A percentile compares a stretch with the other conserved stretches of the same genome.
Evolutionary conservation across 92 coral and sea anemone species (phyloP).

Genomic region (Paragorgia papillata): DNA sequence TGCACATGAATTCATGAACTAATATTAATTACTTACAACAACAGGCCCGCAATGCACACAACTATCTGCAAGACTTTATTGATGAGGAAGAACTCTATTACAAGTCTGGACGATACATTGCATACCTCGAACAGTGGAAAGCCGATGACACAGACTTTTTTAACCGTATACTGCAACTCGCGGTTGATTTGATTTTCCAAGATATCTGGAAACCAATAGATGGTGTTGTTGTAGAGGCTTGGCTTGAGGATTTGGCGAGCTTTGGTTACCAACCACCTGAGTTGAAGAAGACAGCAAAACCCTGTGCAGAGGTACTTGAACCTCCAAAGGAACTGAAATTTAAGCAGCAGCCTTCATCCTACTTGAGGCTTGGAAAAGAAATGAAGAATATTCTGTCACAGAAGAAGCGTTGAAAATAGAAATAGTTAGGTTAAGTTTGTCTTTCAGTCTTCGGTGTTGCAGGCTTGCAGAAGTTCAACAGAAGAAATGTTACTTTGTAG

Average conservation of each 20-base stretch:
- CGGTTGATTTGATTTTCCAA: slow-evolving; percentile 15
- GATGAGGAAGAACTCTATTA: slow-evolving; percentile 41
- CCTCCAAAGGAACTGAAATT: slow-evolving; percentile 51
- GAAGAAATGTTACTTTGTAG: no score
- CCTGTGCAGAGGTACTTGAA: slow-evolving; percentile 59
- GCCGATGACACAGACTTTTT: slow-evolving; percentile 8
- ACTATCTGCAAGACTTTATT: slow-evolving; percentile 40
- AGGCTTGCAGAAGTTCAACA: no score
- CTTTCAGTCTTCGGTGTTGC: no score
- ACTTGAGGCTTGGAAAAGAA: slow-evolving; percentile 67
- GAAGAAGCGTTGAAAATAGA: neutral
- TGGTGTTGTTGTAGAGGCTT: slow-evolving; percentile 33
- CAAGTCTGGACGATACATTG: slow-evolving; percentile 33
- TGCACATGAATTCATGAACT: no score
- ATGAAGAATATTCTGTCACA: neutral
- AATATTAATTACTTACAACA: no score
- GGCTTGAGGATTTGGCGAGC: slow-evolving; percentile 32
- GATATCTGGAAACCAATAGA: slow-evolving; percentile 39
- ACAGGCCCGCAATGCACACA: slow-evolving; percentile 44
- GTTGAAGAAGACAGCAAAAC: slow-evolving; percentile 30
- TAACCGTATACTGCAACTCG: slow-evolving; percentile 20
- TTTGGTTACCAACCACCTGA: slow-evolving; percentile 33
- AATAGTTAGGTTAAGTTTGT: no score
- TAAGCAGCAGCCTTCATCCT: slow-evolving; percentile 79
- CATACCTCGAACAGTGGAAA: slow-evolving; percentile 31